Conservation (phyloP, 2,888 invertebrate species). For the Apamea crenata region DNA sequence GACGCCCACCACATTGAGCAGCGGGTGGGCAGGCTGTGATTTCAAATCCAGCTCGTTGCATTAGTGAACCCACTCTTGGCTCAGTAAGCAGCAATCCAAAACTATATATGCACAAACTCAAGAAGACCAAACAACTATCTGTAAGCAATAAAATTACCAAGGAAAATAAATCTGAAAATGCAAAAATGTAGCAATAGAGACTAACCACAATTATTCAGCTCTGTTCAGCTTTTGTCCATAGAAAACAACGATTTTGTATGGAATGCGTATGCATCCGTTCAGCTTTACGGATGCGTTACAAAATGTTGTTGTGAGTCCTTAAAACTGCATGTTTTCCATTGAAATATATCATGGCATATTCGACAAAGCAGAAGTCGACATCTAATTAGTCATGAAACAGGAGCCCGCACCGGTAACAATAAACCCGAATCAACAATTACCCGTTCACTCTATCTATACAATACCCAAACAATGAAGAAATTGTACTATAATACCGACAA, state of each 20-base stretch:
- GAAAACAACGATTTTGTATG: too few species aligned
- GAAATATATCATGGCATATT: background rate
- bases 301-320: too few species aligned
- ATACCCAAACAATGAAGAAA: slow-evolving; percentile 52
- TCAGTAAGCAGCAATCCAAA: background rate
- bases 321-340: background rate
- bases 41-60: background rate
- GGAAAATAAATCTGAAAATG: background rate
- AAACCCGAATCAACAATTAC: slow-evolving; percentile 34
- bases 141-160: background rate
- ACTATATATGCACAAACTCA: background rate
- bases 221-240: too few species aligned
- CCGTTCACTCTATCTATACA: slow-evolving; percentile 23
- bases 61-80: background rate
- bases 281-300: too few species aligned
- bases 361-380: background rate
- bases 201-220: too few species aligned
- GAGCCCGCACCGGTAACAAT: slow-evolving; percentile 25
- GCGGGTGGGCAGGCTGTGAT: too few species aligned
- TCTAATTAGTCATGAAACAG: slow-evolving; percentile 24
- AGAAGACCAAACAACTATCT: background rate
- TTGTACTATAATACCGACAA: slow-evolving; percentile 53
- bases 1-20: background rate
- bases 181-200: background rate
- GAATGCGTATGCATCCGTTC: too few species aligned